Percentiles rank a stretch among this genome's conserved stretches.
Evolutionary conservation across 1,140 invertebrate genomes (phyloP).

Genomic region (Formica selysi): DNA sequence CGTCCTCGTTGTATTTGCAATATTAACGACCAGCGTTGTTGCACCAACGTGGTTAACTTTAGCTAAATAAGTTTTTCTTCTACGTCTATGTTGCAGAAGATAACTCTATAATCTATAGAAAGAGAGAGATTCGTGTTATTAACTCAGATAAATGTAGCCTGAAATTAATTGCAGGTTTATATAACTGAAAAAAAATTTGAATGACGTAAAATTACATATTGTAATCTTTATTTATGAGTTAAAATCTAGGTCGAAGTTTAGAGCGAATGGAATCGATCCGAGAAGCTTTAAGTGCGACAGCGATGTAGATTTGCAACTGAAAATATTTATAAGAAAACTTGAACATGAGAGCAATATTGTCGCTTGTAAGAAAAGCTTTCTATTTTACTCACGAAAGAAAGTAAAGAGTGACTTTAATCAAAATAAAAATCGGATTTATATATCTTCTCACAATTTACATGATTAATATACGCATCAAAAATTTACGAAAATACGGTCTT

Average conservation of each 20-base stretch:
- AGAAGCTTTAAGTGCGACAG: background rate
- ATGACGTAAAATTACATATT: conserved; percentile 15
- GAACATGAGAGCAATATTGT: background rate
- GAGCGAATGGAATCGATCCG: conserved; percentile 23
- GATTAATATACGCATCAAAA: background rate
- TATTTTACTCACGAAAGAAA: background rate
- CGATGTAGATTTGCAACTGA: background rate
- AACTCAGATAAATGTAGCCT: background rate
- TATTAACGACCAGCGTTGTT: conserved; percentile 39
- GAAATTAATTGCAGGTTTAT: conserved; percentile 29
- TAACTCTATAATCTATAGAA: conserved; percentile 11
- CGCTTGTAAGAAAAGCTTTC: background rate
- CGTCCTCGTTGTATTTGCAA: conserved; percentile 54
- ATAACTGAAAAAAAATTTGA: conserved; percentile 29
- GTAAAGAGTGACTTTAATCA: background rate
- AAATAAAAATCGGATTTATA: background rate
- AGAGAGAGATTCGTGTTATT: background rate
- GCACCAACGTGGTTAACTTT: conserved; percentile 44
- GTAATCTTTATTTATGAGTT: conserved; percentile 8
- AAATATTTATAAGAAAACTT: conserved; percentile 8
- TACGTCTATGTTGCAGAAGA: conserved; percentile 13
- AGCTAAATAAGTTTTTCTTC: conserved; percentile 48
- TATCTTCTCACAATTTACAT: background rate
- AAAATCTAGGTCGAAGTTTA: conserved; percentile 4
- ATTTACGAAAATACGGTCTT: background rate